Conservation (phyloP, 1,140 invertebrate genomes). For the Nasonia giraulti region DNA sequence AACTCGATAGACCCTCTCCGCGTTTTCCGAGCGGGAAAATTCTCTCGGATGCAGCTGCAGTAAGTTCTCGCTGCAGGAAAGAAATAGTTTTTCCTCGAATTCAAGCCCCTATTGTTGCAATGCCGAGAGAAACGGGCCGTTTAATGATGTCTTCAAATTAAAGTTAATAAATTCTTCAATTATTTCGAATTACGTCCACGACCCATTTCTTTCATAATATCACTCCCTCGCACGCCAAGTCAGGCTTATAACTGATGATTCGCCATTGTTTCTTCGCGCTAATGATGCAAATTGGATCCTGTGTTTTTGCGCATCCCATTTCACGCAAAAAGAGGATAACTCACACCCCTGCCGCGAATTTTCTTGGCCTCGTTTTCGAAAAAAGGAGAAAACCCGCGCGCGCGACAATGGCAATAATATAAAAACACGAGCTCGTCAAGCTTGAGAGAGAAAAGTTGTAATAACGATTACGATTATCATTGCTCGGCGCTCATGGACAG, state of each 20-base stretch:
- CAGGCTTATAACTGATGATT: slow-evolving; percentile 4
- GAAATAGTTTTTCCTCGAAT: too few species aligned
- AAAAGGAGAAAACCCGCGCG: too few species aligned
- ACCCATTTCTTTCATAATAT: background rate
- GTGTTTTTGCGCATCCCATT: background rate
- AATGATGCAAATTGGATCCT: slow-evolving; percentile 20
- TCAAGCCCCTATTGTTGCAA: background rate
- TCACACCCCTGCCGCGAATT: background rate
- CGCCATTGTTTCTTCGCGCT: slow-evolving; percentile 20
- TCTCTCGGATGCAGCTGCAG: too few species aligned
- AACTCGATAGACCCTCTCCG: background rate
- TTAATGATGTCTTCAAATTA: slow-evolving; percentile 12
- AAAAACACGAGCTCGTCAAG: too few species aligned
- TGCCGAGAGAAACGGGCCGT: background rate
- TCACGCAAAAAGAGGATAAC: background rate
- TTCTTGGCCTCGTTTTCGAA: background rate
- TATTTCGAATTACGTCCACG: slow-evolving; percentile 22
- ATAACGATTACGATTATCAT: too few species aligned
- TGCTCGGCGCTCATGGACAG: too few species aligned
- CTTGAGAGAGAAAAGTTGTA: too few species aligned
- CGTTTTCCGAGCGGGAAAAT: background rate
- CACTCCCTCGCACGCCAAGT: background rate
- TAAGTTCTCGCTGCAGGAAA: background rate
- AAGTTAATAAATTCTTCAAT: background rate
- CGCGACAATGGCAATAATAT: too few species aligned